Base-by-base conservation (phyloP, 2,797 vertebrate species). In the Apogon hyalosoma region DNA sequence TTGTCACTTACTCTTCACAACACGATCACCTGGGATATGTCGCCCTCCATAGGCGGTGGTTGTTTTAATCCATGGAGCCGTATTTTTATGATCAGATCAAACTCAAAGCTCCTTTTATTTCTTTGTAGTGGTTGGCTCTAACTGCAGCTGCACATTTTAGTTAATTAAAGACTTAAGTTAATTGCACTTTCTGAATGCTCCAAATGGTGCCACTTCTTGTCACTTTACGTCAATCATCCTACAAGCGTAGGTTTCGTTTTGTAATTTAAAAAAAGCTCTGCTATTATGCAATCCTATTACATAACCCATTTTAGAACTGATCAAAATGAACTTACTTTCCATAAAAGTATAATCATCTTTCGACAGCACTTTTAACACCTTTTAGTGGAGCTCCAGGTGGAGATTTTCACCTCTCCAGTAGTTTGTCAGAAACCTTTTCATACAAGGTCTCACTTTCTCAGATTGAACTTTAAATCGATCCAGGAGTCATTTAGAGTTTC, bases 401-500 rank as follows among this genome's bases (percentile, higher is more conserved):
- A 52, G 18, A 24, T 54, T 19, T 6, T 13, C 11, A 6, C 16
- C 7, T 28, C 46, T 11, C 0, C 43, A 39, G 50, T 39, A 10
- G 41, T 68, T 57, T 41, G 9, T 41, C 63, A 19, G 46, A 15
- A 15, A 60, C 53, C 51, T 42, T 66, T 53, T 62, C n/a, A 48
- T 6, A 3, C 21, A 39, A 43, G 3, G 42, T 11, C 28, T 1
- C 0, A 13, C n/a, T 41, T 38, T 19, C 12, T 70, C 39, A 36
- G 36, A 73, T 68, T 54, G 58, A 15, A 73, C 52, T 58, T 57
- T 9, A 10, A 43, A n/a, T 14, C 2, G 46, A 59, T 68, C 42
- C 65, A 33, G n/a, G 39, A 59, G 43, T 58, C 60, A 48, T 33
- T n/a, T 58, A 65, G 52, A 69, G 24, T 60, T 67, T 38, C 47